Base-by-base conservation (phyloP, 2,888 invertebrate species). In the Ypsolopha sequella region DNA sequence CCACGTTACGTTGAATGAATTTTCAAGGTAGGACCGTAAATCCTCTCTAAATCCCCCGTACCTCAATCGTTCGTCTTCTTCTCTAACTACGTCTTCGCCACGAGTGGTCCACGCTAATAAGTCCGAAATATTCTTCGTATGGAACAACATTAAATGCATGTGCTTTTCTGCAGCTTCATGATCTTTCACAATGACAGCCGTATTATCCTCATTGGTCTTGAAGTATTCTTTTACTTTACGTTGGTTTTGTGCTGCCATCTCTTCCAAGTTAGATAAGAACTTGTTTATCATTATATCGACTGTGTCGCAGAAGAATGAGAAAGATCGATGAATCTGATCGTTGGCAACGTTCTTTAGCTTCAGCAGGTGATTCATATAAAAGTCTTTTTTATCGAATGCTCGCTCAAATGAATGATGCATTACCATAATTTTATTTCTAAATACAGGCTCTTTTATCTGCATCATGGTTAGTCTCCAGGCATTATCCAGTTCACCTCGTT, bases 281-380 rank as follows among this genome's bases (percentile, higher is more conserved):
- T 81, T 84, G 51, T 71, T 88, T 51, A 91, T 89, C 68, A 90
- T 88, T 52, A 80, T 80, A 56, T 91, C 89, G 47, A 92, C 86
- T 33, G 88, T 88, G 52, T 88, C 85, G 51, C 90, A 88, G 67
- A 92, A 92, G 41, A 89, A 87, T 50, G 90, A 84, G 57, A 91
- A 88, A 50, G 91, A 89, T 55, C 89, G 85, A 53, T 88, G 82
- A 59, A 91, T 91, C 63, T 92, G 91, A 33, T 88, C 80, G 66
- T 92, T 91, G 2, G 91, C 89, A 54, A 88, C 70, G 50, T 90
- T 80, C 57, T 91, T 79, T 57, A 91, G 88, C 51, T 80, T 76
- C 62, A 90, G 76, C 10, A 90, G 80, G 56, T 84, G 81, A 6
- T 71, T 64, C 50, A 92, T 90, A 3, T 89, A 66, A 39, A 86